Base-by-base conservation (phyloP, 2,797 vertebrate genomes). In the Cyprinodon diabolis region DNA sequence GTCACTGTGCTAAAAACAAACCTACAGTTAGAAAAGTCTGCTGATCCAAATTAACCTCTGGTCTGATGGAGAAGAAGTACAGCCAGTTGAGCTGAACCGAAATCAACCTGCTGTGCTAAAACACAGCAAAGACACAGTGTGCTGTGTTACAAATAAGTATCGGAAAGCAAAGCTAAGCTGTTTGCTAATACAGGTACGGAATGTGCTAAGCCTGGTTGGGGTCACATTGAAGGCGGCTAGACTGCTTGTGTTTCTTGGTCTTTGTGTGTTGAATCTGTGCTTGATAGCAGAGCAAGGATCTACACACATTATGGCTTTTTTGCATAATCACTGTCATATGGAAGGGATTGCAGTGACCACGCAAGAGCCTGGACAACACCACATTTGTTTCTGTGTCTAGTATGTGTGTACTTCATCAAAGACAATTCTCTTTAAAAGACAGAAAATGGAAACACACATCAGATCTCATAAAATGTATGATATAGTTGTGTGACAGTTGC, bases 301-400 rank as follows among this genome's bases (percentile, higher is more conserved):
- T 91, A 86, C 62, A 47, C 91, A 84, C 95, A 96, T 96, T 96
- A 92, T 89, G 90, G 75, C 78, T 83, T 91, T 91, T 93, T 94
- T 87, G 92, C 92, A 93, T 98, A 98, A 98, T 97, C 96, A 95
- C 92, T 95, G 95, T 98, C 97, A 98, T 96, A 97, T 95, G 96
- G 95, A 96, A 97, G 86, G 96, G 97, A 97, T 97, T 96, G 95
- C 82, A 84, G 81, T 90, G 89, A 87, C 87, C 91, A 94, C 92
- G 93, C 94, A 92, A 91, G 87, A 90, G 76, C 66, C 79, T 47
- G 72, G 78, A 83, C 78, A 85, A 82, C 78, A 78, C 65, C 66
- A 76, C 81, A 87, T 89, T 87, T 89, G 83, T 87, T 85, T 75
- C 77, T 76, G 66, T 68, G 66, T 71, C 55, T 23, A 69, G 68